Evolutionary conservation across 2,888 invertebrate species (phyloP), one percentile per base, ranked within the genome.

Genomic region (Tinea pellionella): DNA sequence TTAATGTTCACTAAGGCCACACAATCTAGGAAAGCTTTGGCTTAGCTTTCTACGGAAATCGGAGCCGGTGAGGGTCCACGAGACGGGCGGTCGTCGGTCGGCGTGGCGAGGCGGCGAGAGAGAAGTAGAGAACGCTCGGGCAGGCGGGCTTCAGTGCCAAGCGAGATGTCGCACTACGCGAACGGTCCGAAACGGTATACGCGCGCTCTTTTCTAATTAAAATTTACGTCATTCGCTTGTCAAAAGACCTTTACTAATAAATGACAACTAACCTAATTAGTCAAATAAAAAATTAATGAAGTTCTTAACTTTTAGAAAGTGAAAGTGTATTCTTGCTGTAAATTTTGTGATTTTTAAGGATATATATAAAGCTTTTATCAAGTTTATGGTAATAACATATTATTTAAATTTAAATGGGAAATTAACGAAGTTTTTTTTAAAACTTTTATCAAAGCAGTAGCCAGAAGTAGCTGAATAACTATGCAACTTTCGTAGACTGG

Each of bases 1-100:
- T 87, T 85, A 85, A 87, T 86, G 85, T 84, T 87, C 84, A 78
- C 77, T 86, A 83, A 83, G 85, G 83, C 81, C 81, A 80, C 81
- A 84, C 82, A 80, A 83, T 84, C 82, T 80, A 82, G 80, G 83
- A 78, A 78, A 82, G 85, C 83, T 81, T 76, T 71, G 77, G 81
- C 79, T 82, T 77, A 81, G 80, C 72, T 69, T 67, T 74, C 73
- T 74, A 74, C 74, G 75, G 77, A 71, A 53, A 53, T 53, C 53
- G 53, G 53, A 18, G 53, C 8, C 19, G 62, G 62, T 63, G 61
- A 61, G 24, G 53, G 53, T 15, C 47, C 24, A 24, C 61, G 61
- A 63, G 61, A 62, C 53, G 53, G 53, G 53, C 53, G 53, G 19
- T 47, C n/a, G 55, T n/a, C n/a, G n/a, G n/a, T n/a, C n/a, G n/a